Base-by-base conservation (phyloP, 2,888 invertebrate species). In the Tetragnatha montana region DNA sequence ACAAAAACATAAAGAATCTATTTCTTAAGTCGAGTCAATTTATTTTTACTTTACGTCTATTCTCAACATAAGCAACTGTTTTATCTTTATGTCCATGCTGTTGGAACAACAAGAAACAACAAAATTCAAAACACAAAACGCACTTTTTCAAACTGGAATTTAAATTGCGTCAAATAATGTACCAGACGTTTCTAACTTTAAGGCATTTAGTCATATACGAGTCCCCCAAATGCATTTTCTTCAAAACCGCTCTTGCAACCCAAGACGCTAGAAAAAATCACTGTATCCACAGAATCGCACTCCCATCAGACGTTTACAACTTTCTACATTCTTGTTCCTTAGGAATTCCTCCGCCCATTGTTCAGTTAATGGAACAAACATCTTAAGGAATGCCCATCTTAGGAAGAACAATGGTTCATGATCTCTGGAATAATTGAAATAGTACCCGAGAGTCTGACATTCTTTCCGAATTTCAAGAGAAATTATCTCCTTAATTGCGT, bases 241-340 rank as follows among this genome's bases (percentile, higher is more conserved):
- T 51, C n/a, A 21, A 10, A 47, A 14, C 51, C n/a, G 35, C 35
- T 35, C 35, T 35, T 47, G 0, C n/a, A 50, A 73, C 3, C 49
- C 7, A n/a, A 69, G 60, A 19, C 14, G 22, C 8, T n/a, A 7
- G 22, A 14, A 80, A 69, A 68, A 68, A 6, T 74, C 7, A 73
- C 73, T 12, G 12, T 12, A 8, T 22, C 73, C 21, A 12, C 75
- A 47, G n/a, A 35, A n/a, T 35, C 49, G 35, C 49, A 17, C 60
- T 22, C 10, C 22, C 70, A 60, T 8, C 76, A 78, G 84, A 69
- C 50, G 49, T 49, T 80, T 74, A 35, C 60, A 35, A 60, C 17
- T 69, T 49, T n/a, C n/a, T 51, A 79, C 80, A 86, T 86, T 86
- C 80, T 68, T 80, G 22, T n/a, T 17, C 69, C 51, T 79, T 21